Percentiles rank a stretch among this genome's conserved stretches.
These are phyloP conservation scores for Drosophila nigritarsus DNA, from an alignment of 2,888 invertebrate species.

Conservation along the genomic window DNA sequence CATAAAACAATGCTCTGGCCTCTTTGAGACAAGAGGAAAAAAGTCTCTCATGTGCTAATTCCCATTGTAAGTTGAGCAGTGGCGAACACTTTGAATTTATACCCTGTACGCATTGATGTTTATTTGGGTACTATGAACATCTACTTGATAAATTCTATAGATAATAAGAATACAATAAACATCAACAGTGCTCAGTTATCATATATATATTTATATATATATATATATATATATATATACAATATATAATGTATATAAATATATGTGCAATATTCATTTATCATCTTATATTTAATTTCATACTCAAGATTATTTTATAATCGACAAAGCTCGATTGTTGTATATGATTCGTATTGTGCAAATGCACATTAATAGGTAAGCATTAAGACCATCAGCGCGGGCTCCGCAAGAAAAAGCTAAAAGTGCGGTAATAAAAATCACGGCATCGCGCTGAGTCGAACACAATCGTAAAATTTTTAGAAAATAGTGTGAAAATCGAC, in stretches of 20 bases:
- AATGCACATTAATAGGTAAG: constrained; percentile 42
- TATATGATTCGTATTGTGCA: constrained; percentile 12
- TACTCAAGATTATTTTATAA: constrained; percentile 7
- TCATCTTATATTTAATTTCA: neutral
- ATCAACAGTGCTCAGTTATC: no score
- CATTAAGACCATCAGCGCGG: neutral
- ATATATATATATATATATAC: no score
- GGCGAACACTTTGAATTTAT: constrained; percentile 26
- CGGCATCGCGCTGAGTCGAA: constrained; percentile 46
- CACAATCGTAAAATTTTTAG: constrained; percentile 72
- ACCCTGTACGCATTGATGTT: neutral
- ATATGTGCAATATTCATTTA: neutral
- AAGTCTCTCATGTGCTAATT: constrained; percentile 51
- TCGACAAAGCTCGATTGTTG: neutral
- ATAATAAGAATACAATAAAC: neutral
- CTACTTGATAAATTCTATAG: neutral
- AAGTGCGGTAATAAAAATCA: constrained; percentile 72
- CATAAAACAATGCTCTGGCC: constrained; percentile 20
- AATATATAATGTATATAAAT: no score
- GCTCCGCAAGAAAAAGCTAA: constrained; percentile 51
- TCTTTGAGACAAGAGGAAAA: neutral
- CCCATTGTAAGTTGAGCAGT: constrained; percentile 43
- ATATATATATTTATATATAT: neutral
- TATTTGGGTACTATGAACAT: neutral
- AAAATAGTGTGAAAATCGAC: constrained; percentile 77